Evolutionary conservation across 2,797 vertebrate genomes (phyloP).

Genomic region (Muscicapa comitata): DNA sequence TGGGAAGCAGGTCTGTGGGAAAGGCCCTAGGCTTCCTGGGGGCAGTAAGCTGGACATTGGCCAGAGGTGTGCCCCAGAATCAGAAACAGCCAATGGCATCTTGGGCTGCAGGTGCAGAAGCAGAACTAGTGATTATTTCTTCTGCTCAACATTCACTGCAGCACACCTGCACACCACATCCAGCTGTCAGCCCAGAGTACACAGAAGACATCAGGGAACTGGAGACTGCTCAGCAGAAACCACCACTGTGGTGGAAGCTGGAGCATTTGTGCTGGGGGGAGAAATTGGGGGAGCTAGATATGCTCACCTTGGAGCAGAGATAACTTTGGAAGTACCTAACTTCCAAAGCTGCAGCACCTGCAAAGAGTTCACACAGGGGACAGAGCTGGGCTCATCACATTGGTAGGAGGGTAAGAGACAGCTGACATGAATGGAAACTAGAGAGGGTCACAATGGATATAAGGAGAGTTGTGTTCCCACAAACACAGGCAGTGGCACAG

Average conservation of each 20-base stretch:
- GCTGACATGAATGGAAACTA: neutral
- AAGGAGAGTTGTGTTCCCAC: neutral
- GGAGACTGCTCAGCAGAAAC: neutral
- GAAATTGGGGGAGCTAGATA: neutral
- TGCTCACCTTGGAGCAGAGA: neutral
- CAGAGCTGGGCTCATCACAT: neutral
- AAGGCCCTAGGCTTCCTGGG: neutral
- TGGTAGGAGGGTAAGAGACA: neutral
- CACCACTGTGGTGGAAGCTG: neutral
- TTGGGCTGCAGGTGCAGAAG: neutral
- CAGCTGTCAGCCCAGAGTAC: neutral
- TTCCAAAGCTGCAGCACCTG: neutral
- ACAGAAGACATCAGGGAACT: neutral
- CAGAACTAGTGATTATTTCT: neutral
- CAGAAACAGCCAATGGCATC: neutral
- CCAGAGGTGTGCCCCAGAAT: neutral
- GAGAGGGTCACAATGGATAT: neutral
- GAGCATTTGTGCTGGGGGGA: neutral
- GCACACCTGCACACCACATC: neutral
- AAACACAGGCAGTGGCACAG: neutral
- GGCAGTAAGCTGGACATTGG: rapidly evolving
- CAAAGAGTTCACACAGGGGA: neutral
- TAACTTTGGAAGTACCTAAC: neutral
- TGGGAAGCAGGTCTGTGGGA: neutral
- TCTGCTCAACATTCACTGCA: neutral